Evolutionary conservation across 2,113 vertebrate species (phyloP).

Genomic region (Trachemys scripta): DNA sequence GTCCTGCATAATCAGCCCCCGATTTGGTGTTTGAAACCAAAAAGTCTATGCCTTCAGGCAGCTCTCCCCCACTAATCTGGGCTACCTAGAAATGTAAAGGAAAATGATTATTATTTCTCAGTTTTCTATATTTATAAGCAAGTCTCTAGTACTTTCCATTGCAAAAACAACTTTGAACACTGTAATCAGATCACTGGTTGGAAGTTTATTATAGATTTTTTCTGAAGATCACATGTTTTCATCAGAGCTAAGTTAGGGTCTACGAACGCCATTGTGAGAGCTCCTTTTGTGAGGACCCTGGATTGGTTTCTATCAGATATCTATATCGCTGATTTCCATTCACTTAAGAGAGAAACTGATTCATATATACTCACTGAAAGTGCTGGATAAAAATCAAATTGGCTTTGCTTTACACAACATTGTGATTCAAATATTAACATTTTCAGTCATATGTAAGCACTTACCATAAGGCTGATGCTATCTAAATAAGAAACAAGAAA

Average conservation of each 20-base stretch:
- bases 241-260: not conserved
- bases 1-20: not conserved
- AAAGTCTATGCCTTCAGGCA: not conserved
- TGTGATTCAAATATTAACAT: rapidly evolving
- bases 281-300: not conserved
- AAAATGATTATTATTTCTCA: not conserved
- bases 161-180: not conserved
- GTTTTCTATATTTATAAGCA: not conserved
- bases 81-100: not conserved
- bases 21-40: not conserved
- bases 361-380: not conserved
- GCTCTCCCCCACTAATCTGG: not conserved
- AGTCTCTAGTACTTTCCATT: not conserved
- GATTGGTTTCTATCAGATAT: not conserved
- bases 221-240: not conserved
- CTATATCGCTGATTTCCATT: not conserved
- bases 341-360: not conserved
- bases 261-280: not conserved
- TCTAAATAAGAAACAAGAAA: not conserved
- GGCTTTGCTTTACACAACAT: not conserved
- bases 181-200: not conserved
- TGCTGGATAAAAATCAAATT: not conserved
- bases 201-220: not conserved
- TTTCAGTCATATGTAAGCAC: not conserved
- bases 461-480: not conserved